Evolutionary conservation across 2,888 invertebrate species (phyloP), one percentile per base, ranked within the genome.

Genomic region (Drosophila picticornis): DNA sequence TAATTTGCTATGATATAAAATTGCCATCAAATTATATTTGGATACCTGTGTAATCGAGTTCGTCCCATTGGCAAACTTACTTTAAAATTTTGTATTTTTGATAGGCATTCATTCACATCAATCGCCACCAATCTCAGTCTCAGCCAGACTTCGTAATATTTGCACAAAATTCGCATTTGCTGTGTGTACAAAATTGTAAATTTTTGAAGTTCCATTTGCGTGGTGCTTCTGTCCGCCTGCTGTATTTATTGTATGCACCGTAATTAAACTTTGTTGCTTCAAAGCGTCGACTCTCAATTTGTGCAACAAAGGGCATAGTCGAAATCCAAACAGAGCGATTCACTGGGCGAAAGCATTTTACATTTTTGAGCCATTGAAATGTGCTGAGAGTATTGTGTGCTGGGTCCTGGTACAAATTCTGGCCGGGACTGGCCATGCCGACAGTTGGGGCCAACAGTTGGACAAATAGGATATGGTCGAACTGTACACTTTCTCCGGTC

Each of bases 231-330:
- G 68, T 22, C 38, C 16, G 43, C 22, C 59, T 68, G 66, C 46
- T 65, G 68, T 66, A 71, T 66, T 72, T 74, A 80, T 74, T 82
- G 77, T 77, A 69, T 77, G 78, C 69, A 75, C 74, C 84, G 84
- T 84, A 84, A 84, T 84, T 88, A 84, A 84, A 88, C 83, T 88
- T 88, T 85, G 83, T 83, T 88, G 85, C 85, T 83, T 83, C 85
- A 85, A 88, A 88, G 86, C 86, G 69, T 77, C 85, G 83, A 71
- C 85, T 80, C 86, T 88, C 84, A 85, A 85, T 85, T 85, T 85
- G 88, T 83, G 85, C 88, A 88, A 84, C 88, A 85, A 84, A 84
- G 66, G 58, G 32, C 32, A 72, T 79, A 79, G 75, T 71, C 58
- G 51, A 75, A 72, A 71, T 64, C 63, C 75, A 73, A 80, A 76